Base-by-base conservation (phyloP, 2,113 vertebrate genomes). In the Paracanthobrama guichenoti region DNA sequence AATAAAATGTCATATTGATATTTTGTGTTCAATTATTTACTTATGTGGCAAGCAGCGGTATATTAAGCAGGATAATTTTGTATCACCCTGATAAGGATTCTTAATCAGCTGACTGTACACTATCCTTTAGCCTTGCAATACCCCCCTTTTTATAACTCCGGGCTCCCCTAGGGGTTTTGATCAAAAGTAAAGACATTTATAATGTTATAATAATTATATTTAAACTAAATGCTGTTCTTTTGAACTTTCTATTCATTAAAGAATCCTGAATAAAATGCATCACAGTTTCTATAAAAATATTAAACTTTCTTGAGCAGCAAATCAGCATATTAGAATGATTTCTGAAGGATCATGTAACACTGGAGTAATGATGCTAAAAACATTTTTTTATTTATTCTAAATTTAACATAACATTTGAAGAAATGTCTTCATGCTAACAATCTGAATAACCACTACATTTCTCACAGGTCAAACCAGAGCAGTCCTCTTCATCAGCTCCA, bases 401-500 rank as follows among this genome's bases (percentile, higher is more conserved):
- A 7, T 39, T 35, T 35, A 35, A 5, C 35, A 35, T 39, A 7
- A 35, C 6, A 16, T 35, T 66, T 66, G 14, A 50, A 50, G 48
- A 50, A 16, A 14, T 50, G 48, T 35, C 16, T 67, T 9, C 16
- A 67, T 35, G 18, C 66, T 69, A 39, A 11, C 31, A 39, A 46
- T 22, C 28, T 79, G 8, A 71, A 35, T 48, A 50, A 46, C 4
- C 22, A 14, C 12, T 10, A 71, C 28, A 71, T 9, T 8, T 74
- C 39, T 59, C 53, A 67, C 59, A 89, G 88, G 55, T 10, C 5
- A 85, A 74, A 77, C 50, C 31, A 26, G 80, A 76, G n/a, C 81
- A 81, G 26, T 60, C 73, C 16, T 72, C 79, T n/a, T 60, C 69
- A 28, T 48, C 77, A 22, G 42, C 53, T 72, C 67, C 77, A 42